Evolutionary conservation across 53 echinoderm and acorn worm species (phyloP).

Genomic region (Zoroaster sp.): DNA sequence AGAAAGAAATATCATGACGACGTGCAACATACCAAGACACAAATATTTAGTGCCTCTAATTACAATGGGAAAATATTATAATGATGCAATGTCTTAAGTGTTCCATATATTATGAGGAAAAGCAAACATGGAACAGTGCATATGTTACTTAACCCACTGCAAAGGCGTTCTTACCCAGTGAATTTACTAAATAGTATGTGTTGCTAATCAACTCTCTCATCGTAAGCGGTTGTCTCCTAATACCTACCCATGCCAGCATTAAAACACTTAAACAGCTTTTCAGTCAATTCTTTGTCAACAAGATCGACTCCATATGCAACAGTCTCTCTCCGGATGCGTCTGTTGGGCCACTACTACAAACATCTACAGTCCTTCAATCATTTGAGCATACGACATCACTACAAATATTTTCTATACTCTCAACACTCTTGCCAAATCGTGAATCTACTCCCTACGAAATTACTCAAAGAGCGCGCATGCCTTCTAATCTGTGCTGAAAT

Average conservation of each 20-base stretch:
- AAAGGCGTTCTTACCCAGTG: too few relatives aligned
- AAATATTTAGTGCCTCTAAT: too few relatives aligned
- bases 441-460: constrained; percentile 30
- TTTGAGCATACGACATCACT: not conserved
- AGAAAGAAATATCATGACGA: too few relatives aligned
- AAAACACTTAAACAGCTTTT: not conserved
- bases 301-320: not conserved
- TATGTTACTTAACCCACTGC: too few relatives aligned
- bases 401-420: not conserved
- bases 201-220: not conserved
- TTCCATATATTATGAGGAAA: too few relatives aligned
- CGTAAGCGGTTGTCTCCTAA: not conserved
- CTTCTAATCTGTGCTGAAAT: not conserved
- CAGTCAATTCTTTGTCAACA: not conserved
- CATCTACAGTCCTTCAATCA: not conserved
- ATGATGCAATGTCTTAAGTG: too few relatives aligned
- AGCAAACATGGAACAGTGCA: too few relatives aligned
- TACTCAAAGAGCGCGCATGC: constrained; percentile 16
- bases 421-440: constrained; percentile 4
- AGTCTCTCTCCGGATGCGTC: not conserved
- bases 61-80: too few relatives aligned
- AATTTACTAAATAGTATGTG: too few relatives aligned
- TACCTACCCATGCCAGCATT: not conserved
- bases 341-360: not conserved
- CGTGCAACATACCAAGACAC: too few relatives aligned